Evolutionary conservation across 2,888 invertebrate genomes (phyloP), one percentile per base, ranked within the genome.

Genomic region (Synergus gifuensis): DNA sequence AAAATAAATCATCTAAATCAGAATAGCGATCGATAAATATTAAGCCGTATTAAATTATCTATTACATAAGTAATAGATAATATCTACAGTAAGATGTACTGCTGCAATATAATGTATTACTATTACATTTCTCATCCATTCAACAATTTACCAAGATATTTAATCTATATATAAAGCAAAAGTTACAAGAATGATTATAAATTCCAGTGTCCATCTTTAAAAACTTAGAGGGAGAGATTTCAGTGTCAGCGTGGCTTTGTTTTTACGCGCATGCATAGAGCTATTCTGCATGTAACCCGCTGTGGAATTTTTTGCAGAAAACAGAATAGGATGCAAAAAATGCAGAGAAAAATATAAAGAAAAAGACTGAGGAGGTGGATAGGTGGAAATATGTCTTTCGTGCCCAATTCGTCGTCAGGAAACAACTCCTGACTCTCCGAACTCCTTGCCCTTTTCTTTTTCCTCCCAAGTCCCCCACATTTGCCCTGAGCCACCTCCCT

Each of bases 401-500:
- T 40, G 49, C 36, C 54, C 44, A 54, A 79, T 77, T 69, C 46
- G 36, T 63, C 77, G 28, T 73, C 16, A 77, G 22, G 64, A n/a
- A 69, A 73, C n/a, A 73, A 49, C 73, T 54, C 73, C 73, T 73
- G 73, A 73, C 36, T 54, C 73, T 36, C 44, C 67, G 12, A 49
- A 49, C 28, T 40, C 73, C 16, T 36, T 28, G 14, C 28, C 46
- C 14, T 69, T 46, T 28, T 46, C 22, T 42, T 46, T 28, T 16
- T 46, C 22, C 14, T 46, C 46, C 46, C 64, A 12, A 9, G 16
- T 28, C 28, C 14, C 49, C 54, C 54, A 54, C 9, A 54, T 49
- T 28, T 69, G 49, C 54, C 46, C 22, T 28, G 66, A 66, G 66
- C 66, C 28, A 28, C 22, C 67, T 42, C 44, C 67, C 28, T 2